Percentiles rank a stretch among this genome's conserved stretches.
These are phyloP conservation scores for Phyllopteryx taeniolatus DNA, from an alignment of 2,113 vertebrate genomes.

Conservation along the genomic window DNA sequence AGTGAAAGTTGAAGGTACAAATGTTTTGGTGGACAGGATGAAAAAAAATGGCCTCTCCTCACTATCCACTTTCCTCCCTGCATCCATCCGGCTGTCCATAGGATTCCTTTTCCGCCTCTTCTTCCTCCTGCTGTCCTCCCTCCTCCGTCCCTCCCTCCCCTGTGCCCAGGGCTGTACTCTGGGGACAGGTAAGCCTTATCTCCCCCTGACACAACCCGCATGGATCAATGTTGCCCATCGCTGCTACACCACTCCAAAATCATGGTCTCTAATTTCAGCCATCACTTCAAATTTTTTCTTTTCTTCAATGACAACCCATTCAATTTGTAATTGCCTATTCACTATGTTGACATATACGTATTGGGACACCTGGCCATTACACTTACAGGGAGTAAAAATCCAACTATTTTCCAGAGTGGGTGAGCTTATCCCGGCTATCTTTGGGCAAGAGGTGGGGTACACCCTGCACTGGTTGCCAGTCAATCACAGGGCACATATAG, in stretches of 20 bases:
- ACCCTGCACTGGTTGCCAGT: not conserved
- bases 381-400: not conserved
- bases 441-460: not conserved
- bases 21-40: slow-evolving; percentile 19
- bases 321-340: slow-evolving; percentile 47
- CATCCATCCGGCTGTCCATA: slow-evolving; percentile 45
- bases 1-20: not conserved
- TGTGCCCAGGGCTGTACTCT: slow-evolving; percentile 67
- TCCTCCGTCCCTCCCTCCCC: slow-evolving; percentile 34
- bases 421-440: not conserved
- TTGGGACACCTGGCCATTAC: not conserved
- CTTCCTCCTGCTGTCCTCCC: slow-evolving; percentile 1
- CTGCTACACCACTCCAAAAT: slow-evolving; percentile 57
- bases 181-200: slow-evolving; percentile 75
- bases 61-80: slow-evolving; percentile 18
- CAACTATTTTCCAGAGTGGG: not conserved
- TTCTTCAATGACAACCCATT: slow-evolving; percentile 53
- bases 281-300: slow-evolving; percentile 52
- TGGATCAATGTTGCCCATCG: slow-evolving; percentile 77
- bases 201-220: slow-evolving; percentile 73
- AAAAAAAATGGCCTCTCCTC: slow-evolving; percentile 33
- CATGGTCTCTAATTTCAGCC: slow-evolving; percentile 54
- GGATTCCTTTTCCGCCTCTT: slow-evolving; percentile 30
- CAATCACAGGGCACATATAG: not conserved
- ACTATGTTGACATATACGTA: slow-evolving; percentile 19